These are phyloP conservation scores for Neomorphus geoffroyi DNA, from an alignment of 2,797 vertebrate species.

Conservation along the genomic window DNA sequence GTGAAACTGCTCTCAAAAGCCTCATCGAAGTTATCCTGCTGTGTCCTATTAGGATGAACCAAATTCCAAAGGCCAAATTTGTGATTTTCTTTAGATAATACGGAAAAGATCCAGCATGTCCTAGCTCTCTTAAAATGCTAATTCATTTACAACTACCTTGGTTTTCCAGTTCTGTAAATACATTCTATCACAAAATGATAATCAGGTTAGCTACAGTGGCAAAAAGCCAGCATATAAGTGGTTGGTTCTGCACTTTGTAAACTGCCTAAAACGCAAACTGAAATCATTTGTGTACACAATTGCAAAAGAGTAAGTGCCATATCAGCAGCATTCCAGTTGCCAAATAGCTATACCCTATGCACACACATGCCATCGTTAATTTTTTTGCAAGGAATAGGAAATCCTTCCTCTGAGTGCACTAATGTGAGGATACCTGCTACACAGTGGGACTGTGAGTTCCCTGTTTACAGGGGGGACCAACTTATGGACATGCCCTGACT, in stretches of 20 bases:
- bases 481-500: not conserved
- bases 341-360: not conserved
- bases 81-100: not conserved
- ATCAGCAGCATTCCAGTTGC: not conserved
- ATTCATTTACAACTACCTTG: not conserved
- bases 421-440: not conserved
- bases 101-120: not conserved
- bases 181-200: constrained; percentile 33
- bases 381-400: not conserved
- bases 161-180: not conserved
- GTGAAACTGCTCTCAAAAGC: constrained; percentile 51
- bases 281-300: not conserved
- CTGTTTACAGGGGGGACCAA: not conserved
- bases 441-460: not conserved
- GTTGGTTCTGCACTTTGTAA: not conserved
- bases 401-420: not conserved
- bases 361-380: not conserved
- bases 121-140: not conserved
- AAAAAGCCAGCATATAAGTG: not conserved
- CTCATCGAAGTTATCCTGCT: constrained; percentile 28
- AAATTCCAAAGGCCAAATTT: not conserved
- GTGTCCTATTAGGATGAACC: constrained; percentile 29
- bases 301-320: not conserved
- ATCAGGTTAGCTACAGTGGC: not conserved
- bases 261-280: not conserved